These are phyloP conservation scores for Amphipyra berbera DNA, from an alignment of 2,888 invertebrate species.

Conservation along the genomic window DNA sequence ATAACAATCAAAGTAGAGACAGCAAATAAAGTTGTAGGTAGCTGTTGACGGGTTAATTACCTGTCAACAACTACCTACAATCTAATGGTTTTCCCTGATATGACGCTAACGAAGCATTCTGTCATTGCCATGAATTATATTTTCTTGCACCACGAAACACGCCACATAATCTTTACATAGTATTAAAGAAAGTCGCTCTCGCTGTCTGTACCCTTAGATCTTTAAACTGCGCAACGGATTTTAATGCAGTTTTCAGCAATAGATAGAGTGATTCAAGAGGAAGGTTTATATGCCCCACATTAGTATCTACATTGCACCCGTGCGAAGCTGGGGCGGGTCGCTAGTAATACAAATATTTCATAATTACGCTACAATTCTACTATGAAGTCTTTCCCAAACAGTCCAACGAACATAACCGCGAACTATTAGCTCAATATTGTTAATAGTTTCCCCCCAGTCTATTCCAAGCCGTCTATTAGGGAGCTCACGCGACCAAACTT, in stretches of 20 bases:
- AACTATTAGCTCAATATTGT: slow-evolving; percentile 50
- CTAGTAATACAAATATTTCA: neutral
- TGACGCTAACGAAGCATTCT: slow-evolving; percentile 2
- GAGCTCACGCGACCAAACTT: slow-evolving; percentile 47
- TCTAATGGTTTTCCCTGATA: neutral
- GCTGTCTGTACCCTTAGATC: no score
- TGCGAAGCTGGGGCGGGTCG: no score
- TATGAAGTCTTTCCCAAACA: slow-evolving; percentile 11
- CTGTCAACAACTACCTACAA: no score
- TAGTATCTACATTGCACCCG: no score
- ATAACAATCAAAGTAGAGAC: no score
- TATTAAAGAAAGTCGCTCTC: no score
- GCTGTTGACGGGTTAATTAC: no score
- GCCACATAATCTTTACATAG: neutral
- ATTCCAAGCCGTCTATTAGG: slow-evolving; percentile 44
- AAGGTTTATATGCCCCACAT: no score
- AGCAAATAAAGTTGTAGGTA: no score
- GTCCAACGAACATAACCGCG: slow-evolving; percentile 22
- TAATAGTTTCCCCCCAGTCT: slow-evolving; percentile 50
- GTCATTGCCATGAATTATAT: neutral
- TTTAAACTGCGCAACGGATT: no score
- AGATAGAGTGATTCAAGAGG: no score
- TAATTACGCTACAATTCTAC: neutral
- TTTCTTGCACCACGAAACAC: neutral
- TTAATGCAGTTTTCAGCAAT: no score